Percentiles rank a stretch among this genome's conserved stretches.
Evolutionary conservation across 2,113 vertebrate species (phyloP).

Genomic region (Rhynchopsitta pachyrhyncha): DNA sequence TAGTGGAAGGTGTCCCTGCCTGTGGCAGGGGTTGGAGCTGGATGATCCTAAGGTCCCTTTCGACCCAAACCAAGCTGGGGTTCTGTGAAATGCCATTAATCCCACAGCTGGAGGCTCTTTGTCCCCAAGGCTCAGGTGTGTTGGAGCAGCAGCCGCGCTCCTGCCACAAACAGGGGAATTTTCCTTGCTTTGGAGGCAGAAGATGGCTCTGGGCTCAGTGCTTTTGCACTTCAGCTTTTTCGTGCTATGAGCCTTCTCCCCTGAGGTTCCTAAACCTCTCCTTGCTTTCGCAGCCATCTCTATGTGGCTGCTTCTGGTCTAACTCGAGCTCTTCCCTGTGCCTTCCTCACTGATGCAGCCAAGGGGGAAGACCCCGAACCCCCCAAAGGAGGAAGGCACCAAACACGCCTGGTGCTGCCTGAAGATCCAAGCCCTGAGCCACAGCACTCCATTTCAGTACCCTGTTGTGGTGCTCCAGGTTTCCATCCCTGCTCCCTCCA

Average conservation of each 20-base stretch:
- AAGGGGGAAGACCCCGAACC: neutral
- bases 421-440: fast-evolving
- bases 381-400: neutral
- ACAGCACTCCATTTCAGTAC: fast-evolving
- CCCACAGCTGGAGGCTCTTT: neutral
- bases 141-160: neutral
- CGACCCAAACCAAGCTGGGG: neutral
- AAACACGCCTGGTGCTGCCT: fast-evolving
- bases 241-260: neutral
- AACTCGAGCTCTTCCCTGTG: neutral
- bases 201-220: neutral
- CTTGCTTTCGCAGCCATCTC: neutral
- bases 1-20: neutral
- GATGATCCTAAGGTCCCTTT: neutral
- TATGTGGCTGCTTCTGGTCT: neutral
- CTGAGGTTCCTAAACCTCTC: neutral
- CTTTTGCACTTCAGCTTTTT: neutral
- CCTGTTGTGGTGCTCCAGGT: neutral
- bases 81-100: neutral
- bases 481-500: neutral
- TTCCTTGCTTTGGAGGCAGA: neutral
- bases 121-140: fast-evolving
- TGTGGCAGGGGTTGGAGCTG: neutral
- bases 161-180: neutral
- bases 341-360: neutral